These are phyloP conservation scores for Amphiprion ocellaris DNA, from an alignment of 2,113 vertebrate species.

Conservation along the genomic window DNA sequence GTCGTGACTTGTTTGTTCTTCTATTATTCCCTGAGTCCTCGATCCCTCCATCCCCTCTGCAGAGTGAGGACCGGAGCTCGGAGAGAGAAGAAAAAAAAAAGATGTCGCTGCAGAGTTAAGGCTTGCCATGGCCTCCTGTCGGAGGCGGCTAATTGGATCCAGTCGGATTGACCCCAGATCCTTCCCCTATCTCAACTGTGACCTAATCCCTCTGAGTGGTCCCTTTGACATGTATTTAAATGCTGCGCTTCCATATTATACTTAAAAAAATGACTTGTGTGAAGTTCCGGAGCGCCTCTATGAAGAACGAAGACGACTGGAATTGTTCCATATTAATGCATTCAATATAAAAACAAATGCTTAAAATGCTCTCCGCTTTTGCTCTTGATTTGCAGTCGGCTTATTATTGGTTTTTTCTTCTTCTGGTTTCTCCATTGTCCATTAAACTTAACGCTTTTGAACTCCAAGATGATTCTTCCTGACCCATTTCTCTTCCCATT, in stretches of 20 bases:
- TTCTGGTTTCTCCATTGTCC: slow-evolving; percentile 20
- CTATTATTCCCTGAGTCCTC: slow-evolving; percentile 67
- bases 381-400: slow-evolving; percentile 21
- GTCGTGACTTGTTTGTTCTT: slow-evolving; percentile 85
- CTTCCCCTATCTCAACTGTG: slow-evolving; percentile 54
- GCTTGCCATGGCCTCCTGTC: slow-evolving; percentile 64
- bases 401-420: slow-evolving; percentile 31
- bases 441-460: slow-evolving; percentile 55
- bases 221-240: slow-evolving; percentile 70
- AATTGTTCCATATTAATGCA: slow-evolving; percentile 36
- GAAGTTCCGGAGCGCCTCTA: slow-evolving; percentile 15
- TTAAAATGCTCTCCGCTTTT: slow-evolving; percentile 6
- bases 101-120: slow-evolving; percentile 47
- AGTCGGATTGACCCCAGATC: slow-evolving; percentile 73
- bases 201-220: slow-evolving; percentile 63
- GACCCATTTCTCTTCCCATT: slow-evolving; percentile 47
- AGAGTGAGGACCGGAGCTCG: slow-evolving; percentile 30
- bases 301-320: slow-evolving; percentile 25
- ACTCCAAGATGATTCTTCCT: slow-evolving; percentile 49
- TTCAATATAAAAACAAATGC: slow-evolving; percentile 31
- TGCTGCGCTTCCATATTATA: slow-evolving; percentile 20
- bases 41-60: slow-evolving; percentile 39
- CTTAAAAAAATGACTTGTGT: slow-evolving; percentile 52
- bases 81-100: slow-evolving; percentile 25
- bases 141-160: slow-evolving; percentile 77